Conservation (phyloP, 2,797 vertebrate species). For the Nothura maculosa region DNA sequence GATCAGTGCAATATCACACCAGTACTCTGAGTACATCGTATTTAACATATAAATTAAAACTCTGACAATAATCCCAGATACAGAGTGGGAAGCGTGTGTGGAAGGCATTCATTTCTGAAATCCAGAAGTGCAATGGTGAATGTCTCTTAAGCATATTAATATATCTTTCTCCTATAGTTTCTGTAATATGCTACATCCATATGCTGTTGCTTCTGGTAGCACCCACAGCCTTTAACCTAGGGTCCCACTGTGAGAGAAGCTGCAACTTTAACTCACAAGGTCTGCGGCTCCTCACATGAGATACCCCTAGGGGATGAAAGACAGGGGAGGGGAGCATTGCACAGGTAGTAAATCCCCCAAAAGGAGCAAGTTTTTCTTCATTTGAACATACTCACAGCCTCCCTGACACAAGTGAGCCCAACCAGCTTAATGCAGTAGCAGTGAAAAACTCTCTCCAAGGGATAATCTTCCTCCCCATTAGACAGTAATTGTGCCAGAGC, state of each 20-base stretch:
- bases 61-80: background rate
- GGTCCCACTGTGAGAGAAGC: rapidly evolving
- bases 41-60: conserved; percentile 6
- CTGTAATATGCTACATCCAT: background rate
- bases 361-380: background rate
- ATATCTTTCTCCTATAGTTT: background rate
- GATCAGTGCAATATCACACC: background rate
- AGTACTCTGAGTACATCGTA: background rate
- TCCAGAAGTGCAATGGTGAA: rapidly evolving
- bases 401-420: background rate
- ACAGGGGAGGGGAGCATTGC: background rate
- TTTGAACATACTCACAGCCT: background rate
- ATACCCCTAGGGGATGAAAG: rapidly evolving
- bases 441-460: background rate
- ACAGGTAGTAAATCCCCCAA: background rate
- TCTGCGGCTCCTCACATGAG: background rate
- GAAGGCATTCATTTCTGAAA: background rate
- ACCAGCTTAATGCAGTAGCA: background rate
- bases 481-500: background rate
- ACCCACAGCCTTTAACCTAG: background rate
- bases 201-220: background rate
- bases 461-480: background rate
- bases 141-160: background rate
- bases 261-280: background rate
- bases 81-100: rapidly evolving